phyloP scores from a whole-genome alignment of 2,888 invertebrate genomes.

The Gari tellinella region DNA sequence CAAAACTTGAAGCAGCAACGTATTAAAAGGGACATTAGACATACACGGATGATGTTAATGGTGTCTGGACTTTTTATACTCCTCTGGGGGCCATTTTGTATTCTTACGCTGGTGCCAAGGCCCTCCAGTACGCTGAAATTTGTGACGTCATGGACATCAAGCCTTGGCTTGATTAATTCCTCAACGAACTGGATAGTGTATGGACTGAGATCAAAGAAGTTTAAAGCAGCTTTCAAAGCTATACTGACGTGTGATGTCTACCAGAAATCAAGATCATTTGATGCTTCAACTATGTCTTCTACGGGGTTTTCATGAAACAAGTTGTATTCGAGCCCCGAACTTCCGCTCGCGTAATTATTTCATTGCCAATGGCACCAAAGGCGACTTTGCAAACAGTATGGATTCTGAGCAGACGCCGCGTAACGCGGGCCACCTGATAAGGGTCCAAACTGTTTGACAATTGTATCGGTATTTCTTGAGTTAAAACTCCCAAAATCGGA shows the following conservation, averaged over 20 bases:
- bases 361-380: too few species aligned
- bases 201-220: conserved; percentile 3
- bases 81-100: conserved; percentile 28
- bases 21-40: conserved; percentile 9
- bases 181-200: conserved; percentile 12
- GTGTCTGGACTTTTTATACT: conserved; percentile 32
- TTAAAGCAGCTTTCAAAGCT: conserved; percentile 3
- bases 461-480: too few species aligned
- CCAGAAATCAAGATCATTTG: too few species aligned
- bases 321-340: too few species aligned
- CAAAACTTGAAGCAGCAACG: not conserved
- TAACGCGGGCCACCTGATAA: too few species aligned
- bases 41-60: conserved; percentile 30
- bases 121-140: not conserved
- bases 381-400: too few species aligned
- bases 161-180: conserved; percentile 6
- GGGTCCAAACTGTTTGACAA: too few species aligned
- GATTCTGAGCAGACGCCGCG: too few species aligned
- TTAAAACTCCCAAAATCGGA: too few species aligned
- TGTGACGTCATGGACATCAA: conserved; percentile 3
- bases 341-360: too few species aligned
- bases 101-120: not conserved
- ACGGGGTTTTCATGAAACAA: too few species aligned
- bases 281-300: too few species aligned
- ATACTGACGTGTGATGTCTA: not conserved